Base-by-base conservation (phyloP, 2,113 vertebrate species). In the Sakesphorus luctuosus region DNA sequence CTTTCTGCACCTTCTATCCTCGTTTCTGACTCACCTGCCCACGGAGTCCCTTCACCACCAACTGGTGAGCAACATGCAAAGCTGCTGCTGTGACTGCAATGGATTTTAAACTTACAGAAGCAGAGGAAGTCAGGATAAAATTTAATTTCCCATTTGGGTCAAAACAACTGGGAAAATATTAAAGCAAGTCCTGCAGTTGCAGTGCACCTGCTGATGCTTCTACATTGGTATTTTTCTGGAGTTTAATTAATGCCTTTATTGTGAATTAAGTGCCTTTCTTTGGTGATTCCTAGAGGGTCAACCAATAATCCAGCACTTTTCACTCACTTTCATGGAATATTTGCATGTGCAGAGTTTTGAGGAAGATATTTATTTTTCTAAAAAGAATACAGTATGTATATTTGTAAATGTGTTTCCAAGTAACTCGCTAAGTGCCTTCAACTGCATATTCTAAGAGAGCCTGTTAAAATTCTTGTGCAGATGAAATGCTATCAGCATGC, bases 391-490 rank as follows among this genome's bases (percentile, higher is more conserved):
- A 52, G 73, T 25, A 63, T 44, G 14, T 2, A 65, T 10, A 76
- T 66, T 90, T 47, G 79, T 74, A 91, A 91, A 90, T 92, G 90
- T 80, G 29, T 93, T 95, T 95, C 85, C 92, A 93, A 96, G 87
- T 80, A 83, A 67, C 62, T 73, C 13, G 10, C 46, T 66, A 61
- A 50, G 10, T 18, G 46, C 50, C 61, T 66, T 79, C 33, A 61
- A 87, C 78, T 23, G 19, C 40, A 26, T 69, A 52, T 58, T 66
- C n/a, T 80, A 33, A 47, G 81, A 87, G 31, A 89, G 36, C 9
- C 59, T 50, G 67, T 69, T 66, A 67, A 59, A 83, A 86, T 28
- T 58, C 33, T 24, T 26, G 18, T 0, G 5, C 63, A 86, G 35
- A 58, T 7, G 1, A 73, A 85, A 66, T 10, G 33, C 29, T 25